A percentile compares a stretch with the other conserved stretches of the same genome.
phyloP scores from a whole-genome alignment of 2,113 vertebrate species.

The Desmodus rotundus region DNA sequence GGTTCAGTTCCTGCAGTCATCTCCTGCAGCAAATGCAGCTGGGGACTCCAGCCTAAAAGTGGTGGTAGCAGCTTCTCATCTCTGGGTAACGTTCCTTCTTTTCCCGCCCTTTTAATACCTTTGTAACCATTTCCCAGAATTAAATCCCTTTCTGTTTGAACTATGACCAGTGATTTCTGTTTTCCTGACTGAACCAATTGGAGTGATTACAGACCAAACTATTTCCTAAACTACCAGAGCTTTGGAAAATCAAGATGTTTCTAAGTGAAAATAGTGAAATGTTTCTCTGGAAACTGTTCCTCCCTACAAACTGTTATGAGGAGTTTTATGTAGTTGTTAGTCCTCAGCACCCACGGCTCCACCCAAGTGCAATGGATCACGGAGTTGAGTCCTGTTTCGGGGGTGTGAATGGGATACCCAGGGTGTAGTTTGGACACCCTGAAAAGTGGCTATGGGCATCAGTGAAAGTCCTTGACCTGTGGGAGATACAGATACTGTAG shows the following conservation, averaged over 20 bases:
- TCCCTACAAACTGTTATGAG: not conserved
- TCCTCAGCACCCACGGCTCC: not conserved
- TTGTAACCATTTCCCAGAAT: not conserved
- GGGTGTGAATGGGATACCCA: not conserved
- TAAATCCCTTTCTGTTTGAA: conserved; percentile 36
- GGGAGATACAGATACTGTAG: not conserved
- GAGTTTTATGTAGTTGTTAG: not conserved
- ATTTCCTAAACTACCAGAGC: not conserved
- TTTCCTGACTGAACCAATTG: not conserved
- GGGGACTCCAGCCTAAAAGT: not conserved
- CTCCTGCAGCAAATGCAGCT: not conserved
- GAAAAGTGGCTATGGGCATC: not conserved
- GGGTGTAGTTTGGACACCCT: not conserved
- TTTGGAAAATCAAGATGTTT: not conserved
- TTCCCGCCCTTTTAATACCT: not conserved
- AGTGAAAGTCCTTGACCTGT: not conserved
- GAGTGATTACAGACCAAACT: not conserved
- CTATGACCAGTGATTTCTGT: not conserved
- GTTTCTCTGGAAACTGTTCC: not conserved
- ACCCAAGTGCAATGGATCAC: not conserved
- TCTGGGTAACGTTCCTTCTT: not conserved
- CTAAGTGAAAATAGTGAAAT: not conserved
- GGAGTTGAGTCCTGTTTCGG: not conserved
- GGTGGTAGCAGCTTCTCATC: not conserved
- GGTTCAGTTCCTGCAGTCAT: not conserved